Evolutionary conservation across 2,797 vertebrate species (phyloP).

Genomic region (Siniperca undulata): DNA sequence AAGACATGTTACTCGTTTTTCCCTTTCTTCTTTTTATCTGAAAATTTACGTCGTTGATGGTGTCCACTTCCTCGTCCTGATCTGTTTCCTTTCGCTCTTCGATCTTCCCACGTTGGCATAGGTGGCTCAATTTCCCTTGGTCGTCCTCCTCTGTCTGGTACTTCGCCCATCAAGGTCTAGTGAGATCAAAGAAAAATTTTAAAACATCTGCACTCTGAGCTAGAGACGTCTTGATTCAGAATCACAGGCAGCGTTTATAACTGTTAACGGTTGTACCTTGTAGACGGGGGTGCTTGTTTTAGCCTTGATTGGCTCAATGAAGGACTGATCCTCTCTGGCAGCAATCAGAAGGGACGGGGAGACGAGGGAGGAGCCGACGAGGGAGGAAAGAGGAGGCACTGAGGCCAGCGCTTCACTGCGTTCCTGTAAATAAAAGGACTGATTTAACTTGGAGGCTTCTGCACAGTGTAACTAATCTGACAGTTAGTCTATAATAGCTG

Average conservation of each 20-base stretch:
- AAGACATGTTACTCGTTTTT: constrained; percentile 66
- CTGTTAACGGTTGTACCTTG: constrained; percentile 82
- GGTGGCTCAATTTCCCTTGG: constrained; percentile 91
- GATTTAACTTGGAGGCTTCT: neutral
- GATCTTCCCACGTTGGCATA: constrained; percentile 88
- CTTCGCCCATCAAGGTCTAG: constrained; percentile 88
- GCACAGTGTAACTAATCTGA: neutral
- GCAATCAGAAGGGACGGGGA: constrained; percentile 87
- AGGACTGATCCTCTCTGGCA: constrained; percentile 88
- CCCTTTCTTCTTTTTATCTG: constrained; percentile 83
- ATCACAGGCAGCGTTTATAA: neutral
- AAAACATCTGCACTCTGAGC: neutral
- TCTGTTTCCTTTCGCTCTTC: constrained; percentile 78
- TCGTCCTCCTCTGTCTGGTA: constrained; percentile 92
- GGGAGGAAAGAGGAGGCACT: constrained; percentile 71
- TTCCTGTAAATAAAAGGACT: constrained; percentile 73
- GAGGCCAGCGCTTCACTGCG: constrained; percentile 78
- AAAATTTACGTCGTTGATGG: constrained; percentile 63
- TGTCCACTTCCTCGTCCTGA: constrained; percentile 63
- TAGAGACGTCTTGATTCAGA: neutral
- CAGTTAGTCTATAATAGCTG: neutral
- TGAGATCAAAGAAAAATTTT: constrained; percentile 8
- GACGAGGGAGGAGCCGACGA: constrained; percentile 73
- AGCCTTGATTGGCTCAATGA: constrained; percentile 84
- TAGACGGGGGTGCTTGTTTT: constrained; percentile 85